Base-by-base conservation (phyloP, 2,797 vertebrate genomes). In the Simalia tracyae region DNA sequence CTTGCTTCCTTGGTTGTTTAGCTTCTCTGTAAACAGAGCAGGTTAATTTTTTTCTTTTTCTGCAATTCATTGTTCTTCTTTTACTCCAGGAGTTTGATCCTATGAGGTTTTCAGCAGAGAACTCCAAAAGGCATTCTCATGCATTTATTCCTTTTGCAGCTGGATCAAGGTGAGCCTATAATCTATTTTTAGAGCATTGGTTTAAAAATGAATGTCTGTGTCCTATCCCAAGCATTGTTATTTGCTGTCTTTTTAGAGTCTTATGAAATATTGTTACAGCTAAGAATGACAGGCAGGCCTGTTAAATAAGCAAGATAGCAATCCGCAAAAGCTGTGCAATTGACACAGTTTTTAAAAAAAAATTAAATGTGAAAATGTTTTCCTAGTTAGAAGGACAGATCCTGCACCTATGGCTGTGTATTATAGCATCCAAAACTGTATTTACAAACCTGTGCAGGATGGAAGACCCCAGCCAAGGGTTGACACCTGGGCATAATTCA, bases 91-190 rank as follows among this genome's bases (percentile, higher is more conserved):
- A 97, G 42, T 99, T 98, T 95, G 97, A 99, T 93, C 98, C 98
- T 0, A 95, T 95, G 36, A 97, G 98, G 15, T 99, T 99, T 97
- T 97, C 98, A 54, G 97, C 98, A 0, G 98, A 98, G 92, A 98
- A 98, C 7, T 97, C 98, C 76, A 97, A 95, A 66, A 97, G 98
- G 93, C 98, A 98, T 1, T 97, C 98, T 60, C 98, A 98, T 1
- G 98, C 98, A 0, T 99, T 98, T 87, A 94, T 99, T 89, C 98
- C 98, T 56, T 99, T 99, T 96, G 97, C 98, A 93, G 98, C 98
- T 89, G 98, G 98, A 63, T 95, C 95, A 31, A 98, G 98, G 98
- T 98, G 96, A 95, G 87, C 81, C 76, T n/a, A 42, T 2, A 7
- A 6, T 17, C 15, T 7, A 61, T 64, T 54, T 50, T 76, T 76